Evolutionary conservation across 2,797 vertebrate genomes (phyloP), one percentile per base, ranked within the genome.

Genomic region (Chrysocyon brachyurus): DNA sequence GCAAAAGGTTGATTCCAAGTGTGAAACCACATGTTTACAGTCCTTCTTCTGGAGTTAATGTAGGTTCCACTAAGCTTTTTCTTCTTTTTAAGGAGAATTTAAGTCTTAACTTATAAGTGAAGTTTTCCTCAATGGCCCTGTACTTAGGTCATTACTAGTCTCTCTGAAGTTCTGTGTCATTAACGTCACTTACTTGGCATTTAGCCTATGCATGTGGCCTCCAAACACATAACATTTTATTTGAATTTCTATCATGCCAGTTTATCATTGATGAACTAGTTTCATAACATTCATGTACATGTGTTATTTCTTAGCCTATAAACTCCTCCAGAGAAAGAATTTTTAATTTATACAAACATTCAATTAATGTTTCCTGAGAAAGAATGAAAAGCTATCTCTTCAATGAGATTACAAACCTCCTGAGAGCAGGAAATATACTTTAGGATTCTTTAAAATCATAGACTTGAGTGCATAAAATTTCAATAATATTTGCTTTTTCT

Each of bases 41-140:
- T 61, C 14, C 15, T 33, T 92, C 61, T 87, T 77, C 56, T 73
- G 24, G 22, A 73, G 21, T 31, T 49, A 75, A 75, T 5, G 26
- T 52, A 73, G 46, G 21, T 14, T 70, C 33, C 12, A 70, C n/a
- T 40, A 6, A 16, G 7, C 5, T 49, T 40, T 33, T 26, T 22
- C 16, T 17, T 16, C 36, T 54, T 94, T 64, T 68, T 79, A 91
- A 82, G 40, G 15, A 91, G 5, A 96, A 88, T 91, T 85, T 97
- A 72, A 81, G 40, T 90, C 49, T 92, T 78, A 90, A 15, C 14
- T 82, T 22, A 28, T 56, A 91, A 96, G 68, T 22, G 21, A 94
- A 96, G 90, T 46, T 73, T 87, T 73, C 40, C n/a, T 72, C 33
- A 49, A 31, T 14, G 87, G 59, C 6, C 28, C 63, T 78, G 1